A percentile compares a stretch with the other conserved stretches of the same genome.
Evolutionary conservation across 2,888 invertebrate genomes (phyloP).

Genomic region (Aporophyla nigra): DNA sequence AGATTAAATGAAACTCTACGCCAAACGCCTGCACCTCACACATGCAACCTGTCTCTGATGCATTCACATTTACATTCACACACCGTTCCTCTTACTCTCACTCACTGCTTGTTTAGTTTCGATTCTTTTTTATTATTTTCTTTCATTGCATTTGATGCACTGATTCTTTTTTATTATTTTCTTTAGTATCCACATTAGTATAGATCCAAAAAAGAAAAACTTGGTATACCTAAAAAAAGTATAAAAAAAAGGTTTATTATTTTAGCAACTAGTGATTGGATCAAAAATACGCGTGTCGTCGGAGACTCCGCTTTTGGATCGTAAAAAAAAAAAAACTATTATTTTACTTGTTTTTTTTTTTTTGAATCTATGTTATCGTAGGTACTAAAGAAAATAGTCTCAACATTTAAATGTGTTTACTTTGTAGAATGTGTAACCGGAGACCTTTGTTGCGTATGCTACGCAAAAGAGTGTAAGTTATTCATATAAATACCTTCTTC

Average conservation of each 20-base stretch:
- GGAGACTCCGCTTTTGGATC: no score
- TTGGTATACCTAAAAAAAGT: no score
- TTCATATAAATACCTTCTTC: not conserved
- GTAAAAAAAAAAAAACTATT: no score
- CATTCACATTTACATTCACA: no score
- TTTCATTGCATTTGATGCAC: no score
- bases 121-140: not conserved
- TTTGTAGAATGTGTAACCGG: conserved; percentile 37
- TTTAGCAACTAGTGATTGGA: no score
- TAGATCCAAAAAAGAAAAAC: not conserved
- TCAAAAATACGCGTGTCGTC: no score
- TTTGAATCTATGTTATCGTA: no score
- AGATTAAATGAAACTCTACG: no score
- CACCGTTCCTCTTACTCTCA: no score
- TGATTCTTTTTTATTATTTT: not conserved
- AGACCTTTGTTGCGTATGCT: conserved; percentile 38
- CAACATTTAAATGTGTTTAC: not conserved
- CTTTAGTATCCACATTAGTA: not conserved
- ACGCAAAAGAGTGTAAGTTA: conserved; percentile 35
- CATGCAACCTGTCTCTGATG: not conserved
- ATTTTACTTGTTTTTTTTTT: not conserved
- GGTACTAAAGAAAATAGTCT: no score
- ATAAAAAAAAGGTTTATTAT: not conserved
- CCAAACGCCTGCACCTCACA: not conserved
- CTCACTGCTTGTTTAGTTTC: not conserved